These are phyloP conservation scores for Sus cebifrons DNA, from an alignment of 2,797 vertebrate genomes.

Conservation along the genomic window DNA sequence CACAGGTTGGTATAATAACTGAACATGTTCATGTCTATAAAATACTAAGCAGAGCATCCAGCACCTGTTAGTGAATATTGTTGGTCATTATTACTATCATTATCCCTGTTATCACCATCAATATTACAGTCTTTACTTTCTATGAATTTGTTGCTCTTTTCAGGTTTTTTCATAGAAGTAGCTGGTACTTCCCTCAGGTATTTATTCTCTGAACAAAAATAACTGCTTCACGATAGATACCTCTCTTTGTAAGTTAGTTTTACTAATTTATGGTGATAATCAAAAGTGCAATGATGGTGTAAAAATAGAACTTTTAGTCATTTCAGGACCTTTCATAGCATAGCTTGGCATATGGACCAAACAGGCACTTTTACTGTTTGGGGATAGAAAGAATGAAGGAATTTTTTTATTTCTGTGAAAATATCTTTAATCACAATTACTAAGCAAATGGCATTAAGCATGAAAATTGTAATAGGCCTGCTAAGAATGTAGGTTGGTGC, in stretches of 20 bases:
- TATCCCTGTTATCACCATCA: neutral
- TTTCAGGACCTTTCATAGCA: neutral
- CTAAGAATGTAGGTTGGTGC: neutral
- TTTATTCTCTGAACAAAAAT: constrained; percentile 27
- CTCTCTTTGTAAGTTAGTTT: neutral
- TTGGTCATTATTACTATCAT: neutral
- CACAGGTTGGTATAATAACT: neutral
- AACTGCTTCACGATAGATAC: neutral
- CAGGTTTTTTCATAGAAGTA: neutral
- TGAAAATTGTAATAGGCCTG: neutral
- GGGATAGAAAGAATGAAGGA: neutral
- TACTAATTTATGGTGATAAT: neutral
- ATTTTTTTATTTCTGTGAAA: neutral
- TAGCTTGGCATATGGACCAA: neutral
- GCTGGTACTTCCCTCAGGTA: neutral
- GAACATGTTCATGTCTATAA: neutral
- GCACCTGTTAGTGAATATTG: neutral
- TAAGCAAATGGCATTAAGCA: neutral
- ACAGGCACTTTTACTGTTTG: neutral
- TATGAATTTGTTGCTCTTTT: neutral
- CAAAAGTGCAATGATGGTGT: neutral
- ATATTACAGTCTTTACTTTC: neutral
- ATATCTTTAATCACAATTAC: neutral
- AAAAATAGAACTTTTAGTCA: neutral
- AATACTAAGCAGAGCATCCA: neutral